Percentiles rank a stretch among this genome's conserved stretches.
Conservation (phyloP, 2,888 invertebrate species). For the Cryptocephalus moraei region DNA sequence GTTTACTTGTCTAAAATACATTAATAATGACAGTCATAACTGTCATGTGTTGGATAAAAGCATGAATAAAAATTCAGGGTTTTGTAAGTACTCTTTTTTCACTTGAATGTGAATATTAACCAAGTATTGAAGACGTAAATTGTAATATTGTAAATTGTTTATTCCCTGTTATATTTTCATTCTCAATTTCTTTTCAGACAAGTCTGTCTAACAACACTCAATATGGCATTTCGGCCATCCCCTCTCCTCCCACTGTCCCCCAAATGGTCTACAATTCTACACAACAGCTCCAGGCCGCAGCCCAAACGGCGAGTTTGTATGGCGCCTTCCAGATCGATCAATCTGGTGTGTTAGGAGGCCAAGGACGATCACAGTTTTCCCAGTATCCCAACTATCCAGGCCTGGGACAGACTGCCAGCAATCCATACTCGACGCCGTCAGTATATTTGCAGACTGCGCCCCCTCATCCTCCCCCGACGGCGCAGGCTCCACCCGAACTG, state of each 20-base stretch:
- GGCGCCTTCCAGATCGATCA: constrained; percentile 67
- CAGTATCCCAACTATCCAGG: constrained; percentile 54
- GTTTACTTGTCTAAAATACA: too few relatives aligned
- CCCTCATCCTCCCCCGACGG: constrained; percentile 42
- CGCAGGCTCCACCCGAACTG: constrained; percentile 55
- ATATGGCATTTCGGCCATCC: constrained; percentile 75
- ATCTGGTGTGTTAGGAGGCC: constrained; percentile 44
- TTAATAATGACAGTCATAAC: too few relatives aligned
- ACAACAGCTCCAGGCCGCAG: constrained; percentile 55
- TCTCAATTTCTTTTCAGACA: constrained; percentile 27
- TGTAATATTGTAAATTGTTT: too few relatives aligned
- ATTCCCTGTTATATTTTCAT: not conserved
- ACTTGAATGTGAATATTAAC: too few relatives aligned
- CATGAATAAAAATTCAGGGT: too few relatives aligned
- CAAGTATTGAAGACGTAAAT: too few relatives aligned
- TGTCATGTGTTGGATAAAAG: too few relatives aligned
- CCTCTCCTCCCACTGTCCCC: constrained; percentile 75
- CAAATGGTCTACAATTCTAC: constrained; percentile 69
- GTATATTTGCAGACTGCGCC: constrained; percentile 49
- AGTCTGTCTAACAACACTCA: constrained; percentile 42
- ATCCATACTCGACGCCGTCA: constrained; percentile 46
- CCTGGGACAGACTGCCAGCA: constrained; percentile 51
- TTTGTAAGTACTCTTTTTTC: too few relatives aligned
- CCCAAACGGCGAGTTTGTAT: constrained; percentile 67
- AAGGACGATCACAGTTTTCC: constrained; percentile 70